Evolutionary conservation across 2,113 vertebrate species (phyloP), one percentile per base, ranked within the genome.

Genomic region (Eubucco bourcierii): DNA sequence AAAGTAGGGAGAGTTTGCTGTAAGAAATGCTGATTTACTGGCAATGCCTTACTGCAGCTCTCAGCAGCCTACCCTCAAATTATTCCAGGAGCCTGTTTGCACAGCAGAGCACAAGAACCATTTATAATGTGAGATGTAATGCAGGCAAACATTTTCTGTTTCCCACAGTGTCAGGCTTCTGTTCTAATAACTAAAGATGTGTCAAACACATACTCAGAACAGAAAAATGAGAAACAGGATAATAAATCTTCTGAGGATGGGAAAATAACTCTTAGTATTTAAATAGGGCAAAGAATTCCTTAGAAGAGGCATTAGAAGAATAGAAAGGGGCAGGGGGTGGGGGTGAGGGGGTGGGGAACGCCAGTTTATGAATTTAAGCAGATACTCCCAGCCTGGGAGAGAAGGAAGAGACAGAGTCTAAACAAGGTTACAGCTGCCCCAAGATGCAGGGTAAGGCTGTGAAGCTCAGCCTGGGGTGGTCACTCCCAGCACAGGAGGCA

Each of bases 141-240:
- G 77, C 80, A 66, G 89, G 65, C 88, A 93, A 97, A 90, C 27
- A 67, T 90, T 89, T 91, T 93, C 85, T 91, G 59, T 78, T 95
- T 96, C 77, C 81, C 65, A 50, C 15, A 41, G 77, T 70, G 79
- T 89, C 81, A 87, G 53, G 55, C 33, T 93, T 44, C 19, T 93
- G 78, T 68, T 91, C 92, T 87, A 94, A 91, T 93, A 90, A 93
- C 61, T 73, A 83, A 95, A 75, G 82, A 90, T 63, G 75, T 91
- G 80, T 96, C 94, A 94, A 96, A 93, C 50, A 61, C 66, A 60
- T 82, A 88, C 47, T 46, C 60, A 63, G 81, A 74, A 66, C 56
- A 68, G 59, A 95, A 94, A 92, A 90, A 94, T 82, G 46, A 91
- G 94, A 94, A 94, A 79, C 78, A 65, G 41, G 63, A 73, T 90